A percentile compares a stretch with the other conserved stretches of the same genome.
phyloP scores from a whole-genome alignment of 1,140 invertebrate species.

The Chlorops oryzae region DNA sequence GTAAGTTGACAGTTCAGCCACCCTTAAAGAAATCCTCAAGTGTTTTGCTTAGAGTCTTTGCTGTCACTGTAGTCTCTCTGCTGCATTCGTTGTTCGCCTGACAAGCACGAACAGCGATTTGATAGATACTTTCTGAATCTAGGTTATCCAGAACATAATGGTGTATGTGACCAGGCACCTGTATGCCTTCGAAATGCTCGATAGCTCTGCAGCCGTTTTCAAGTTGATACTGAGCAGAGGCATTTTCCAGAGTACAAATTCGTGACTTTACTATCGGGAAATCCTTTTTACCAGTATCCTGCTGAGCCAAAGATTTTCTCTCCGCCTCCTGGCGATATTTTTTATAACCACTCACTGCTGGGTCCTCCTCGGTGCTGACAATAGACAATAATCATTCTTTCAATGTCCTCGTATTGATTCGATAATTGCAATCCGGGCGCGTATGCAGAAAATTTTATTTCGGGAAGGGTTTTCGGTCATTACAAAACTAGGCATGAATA shows the following conservation, averaged over 20 bases:
- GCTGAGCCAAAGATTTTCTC: constrained; percentile 8
- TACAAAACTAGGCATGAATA: too few species aligned
- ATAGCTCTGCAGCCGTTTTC: constrained; percentile 26
- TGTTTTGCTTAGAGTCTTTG: constrained; percentile 9
- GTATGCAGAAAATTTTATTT: too few species aligned
- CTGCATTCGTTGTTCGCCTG: constrained; percentile 33
- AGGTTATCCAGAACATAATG: constrained; percentile 15
- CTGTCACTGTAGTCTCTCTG: constrained; percentile 4
- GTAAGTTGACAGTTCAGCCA: neutral
- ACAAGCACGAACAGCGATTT: constrained; percentile 29
- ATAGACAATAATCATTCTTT: too few species aligned
- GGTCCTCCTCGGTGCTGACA: too few species aligned
- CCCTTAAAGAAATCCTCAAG: neutral
- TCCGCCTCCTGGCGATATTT: constrained; percentile 14
- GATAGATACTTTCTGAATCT: constrained; percentile 22
- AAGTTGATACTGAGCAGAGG: constrained; percentile 19
- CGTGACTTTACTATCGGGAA: constrained; percentile 22
- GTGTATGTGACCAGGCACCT: constrained; percentile 20
- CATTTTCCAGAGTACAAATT: constrained; percentile 17
- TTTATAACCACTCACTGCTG: constrained; percentile 1
- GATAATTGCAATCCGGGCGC: too few species aligned
- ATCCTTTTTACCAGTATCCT: constrained; percentile 19
- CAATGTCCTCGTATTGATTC: too few species aligned
- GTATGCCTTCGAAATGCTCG: constrained; percentile 18
- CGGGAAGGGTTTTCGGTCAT: too few species aligned